Percentiles rank a stretch among this genome's conserved stretches.
phyloP scores from a whole-genome alignment of 2,113 vertebrate genomes.

The Semnornis frantzii region DNA sequence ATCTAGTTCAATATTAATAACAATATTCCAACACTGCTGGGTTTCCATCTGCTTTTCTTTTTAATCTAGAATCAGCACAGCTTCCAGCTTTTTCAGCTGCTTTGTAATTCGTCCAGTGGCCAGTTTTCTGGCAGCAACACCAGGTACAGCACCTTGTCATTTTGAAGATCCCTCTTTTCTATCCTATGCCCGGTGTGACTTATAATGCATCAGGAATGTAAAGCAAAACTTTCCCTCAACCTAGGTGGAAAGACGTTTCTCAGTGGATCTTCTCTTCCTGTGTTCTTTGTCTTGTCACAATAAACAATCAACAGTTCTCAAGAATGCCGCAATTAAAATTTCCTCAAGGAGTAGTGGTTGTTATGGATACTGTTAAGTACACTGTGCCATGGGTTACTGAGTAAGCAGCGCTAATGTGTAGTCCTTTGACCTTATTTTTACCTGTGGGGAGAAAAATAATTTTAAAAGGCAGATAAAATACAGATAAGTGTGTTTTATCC shows the following conservation, averaged over 20 bases:
- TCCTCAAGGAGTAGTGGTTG: slow-evolving; percentile 22
- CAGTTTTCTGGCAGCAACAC: background rate
- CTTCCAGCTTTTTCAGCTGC: background rate
- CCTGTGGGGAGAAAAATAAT: background rate
- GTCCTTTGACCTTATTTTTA: slow-evolving; percentile 7
- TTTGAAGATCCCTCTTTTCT: background rate
- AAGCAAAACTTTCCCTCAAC: background rate
- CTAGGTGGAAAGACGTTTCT: background rate
- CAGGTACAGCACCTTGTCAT: background rate
- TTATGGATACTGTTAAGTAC: slow-evolving; percentile 41
- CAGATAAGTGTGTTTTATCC: background rate
- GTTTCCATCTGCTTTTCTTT: background rate
- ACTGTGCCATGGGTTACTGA: background rate
- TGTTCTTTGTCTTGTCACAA: slow-evolving; percentile 56
- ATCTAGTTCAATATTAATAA: background rate
- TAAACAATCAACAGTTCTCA: slow-evolving; percentile 46
- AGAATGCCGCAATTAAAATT: slow-evolving; percentile 63
- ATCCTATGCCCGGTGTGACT: background rate
- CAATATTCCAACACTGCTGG: background rate
- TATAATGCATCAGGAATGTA: background rate
- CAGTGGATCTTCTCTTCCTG: background rate
- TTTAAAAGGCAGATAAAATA: background rate
- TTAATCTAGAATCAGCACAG: background rate
- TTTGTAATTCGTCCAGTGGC: background rate
- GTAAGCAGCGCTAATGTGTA: background rate